These are phyloP conservation scores for Geococcyx californianus DNA, from an alignment of 2,113 vertebrate species.

Conservation along the genomic window DNA sequence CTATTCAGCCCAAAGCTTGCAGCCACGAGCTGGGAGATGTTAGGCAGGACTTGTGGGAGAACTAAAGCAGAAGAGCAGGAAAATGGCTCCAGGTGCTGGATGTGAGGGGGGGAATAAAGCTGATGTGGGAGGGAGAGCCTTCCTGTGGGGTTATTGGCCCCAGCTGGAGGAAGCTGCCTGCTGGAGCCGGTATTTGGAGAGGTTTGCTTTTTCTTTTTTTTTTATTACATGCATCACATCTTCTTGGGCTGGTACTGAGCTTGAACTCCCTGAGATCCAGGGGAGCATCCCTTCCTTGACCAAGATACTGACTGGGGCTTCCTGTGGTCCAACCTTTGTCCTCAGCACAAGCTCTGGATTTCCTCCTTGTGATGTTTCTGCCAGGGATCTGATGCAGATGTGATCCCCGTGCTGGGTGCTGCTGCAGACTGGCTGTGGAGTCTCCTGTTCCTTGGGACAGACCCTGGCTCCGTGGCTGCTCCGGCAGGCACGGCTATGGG, in stretches of 20 bases:
- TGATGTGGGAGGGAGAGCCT: not conserved
- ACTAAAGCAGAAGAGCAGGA: not conserved
- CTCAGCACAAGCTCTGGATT: not conserved
- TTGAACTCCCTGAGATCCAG: rapidly evolving
- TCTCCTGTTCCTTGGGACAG: not conserved
- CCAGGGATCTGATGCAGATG: rapidly evolving
- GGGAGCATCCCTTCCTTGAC: not conserved
- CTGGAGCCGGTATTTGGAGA: rapidly evolving
- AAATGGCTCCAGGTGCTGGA: not conserved
- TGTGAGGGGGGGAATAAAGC: not conserved
- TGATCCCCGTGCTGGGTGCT: not conserved
- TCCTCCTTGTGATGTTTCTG: not conserved
- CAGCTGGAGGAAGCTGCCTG: not conserved
- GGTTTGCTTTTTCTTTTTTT: not conserved
- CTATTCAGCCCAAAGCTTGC: rapidly evolving
- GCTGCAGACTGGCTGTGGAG: not conserved
- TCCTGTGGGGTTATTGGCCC: not conserved
- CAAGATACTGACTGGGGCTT: not conserved
- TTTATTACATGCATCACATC: rapidly evolving
- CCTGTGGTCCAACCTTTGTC: not conserved
- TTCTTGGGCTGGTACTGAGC: not conserved
- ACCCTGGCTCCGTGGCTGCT: not conserved
- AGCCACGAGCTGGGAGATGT: rapidly evolving
- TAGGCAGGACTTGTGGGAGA: not conserved
- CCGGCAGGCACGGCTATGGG: rapidly evolving